Percentiles rank a stretch among this genome's conserved stretches.
Evolutionary conservation across 2,888 invertebrate genomes (phyloP).

Genomic region (Plagiodera versicolora): DNA sequence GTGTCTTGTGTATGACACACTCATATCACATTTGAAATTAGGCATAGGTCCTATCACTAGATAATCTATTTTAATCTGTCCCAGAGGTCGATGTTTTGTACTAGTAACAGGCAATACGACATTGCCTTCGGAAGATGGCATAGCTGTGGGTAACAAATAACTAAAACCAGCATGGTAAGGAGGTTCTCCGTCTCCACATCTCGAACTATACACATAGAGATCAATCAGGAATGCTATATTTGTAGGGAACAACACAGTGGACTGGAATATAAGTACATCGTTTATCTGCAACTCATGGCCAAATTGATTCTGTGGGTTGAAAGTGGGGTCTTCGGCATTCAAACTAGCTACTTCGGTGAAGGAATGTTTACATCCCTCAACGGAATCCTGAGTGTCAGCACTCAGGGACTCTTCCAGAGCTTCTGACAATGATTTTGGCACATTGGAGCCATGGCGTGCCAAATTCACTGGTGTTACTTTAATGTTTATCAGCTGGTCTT

Average conservation of each 20-base stretch:
- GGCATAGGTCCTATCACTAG: constrained; percentile 66
- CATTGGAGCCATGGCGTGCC: constrained; percentile 40
- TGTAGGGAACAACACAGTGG: constrained; percentile 72
- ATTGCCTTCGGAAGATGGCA: constrained; percentile 76
- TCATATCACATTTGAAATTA: constrained; percentile 70
- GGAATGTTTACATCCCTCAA: constrained; percentile 56
- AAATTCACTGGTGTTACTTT: constrained; percentile 60
- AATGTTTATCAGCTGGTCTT: constrained; percentile 67
- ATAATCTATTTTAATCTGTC: constrained; percentile 70
- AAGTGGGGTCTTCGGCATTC: constrained; percentile 65
- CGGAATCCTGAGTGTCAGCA: constrained; percentile 64
- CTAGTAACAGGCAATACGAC: constrained; percentile 86
- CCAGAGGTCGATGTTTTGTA: constrained; percentile 83
- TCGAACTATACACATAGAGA: constrained; percentile 75
- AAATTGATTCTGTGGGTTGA: constrained; percentile 78
- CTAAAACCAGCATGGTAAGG: constrained; percentile 88
- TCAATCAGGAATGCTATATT: constrained; percentile 83
- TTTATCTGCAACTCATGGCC: constrained; percentile 73
- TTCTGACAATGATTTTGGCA: constrained; percentile 48
- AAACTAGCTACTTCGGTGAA: constrained; percentile 69
- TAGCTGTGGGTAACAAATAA: constrained; percentile 82
- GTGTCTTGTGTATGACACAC: constrained; percentile 77
- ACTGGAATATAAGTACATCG: constrained; percentile 79
- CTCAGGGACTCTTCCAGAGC: constrained; percentile 66
- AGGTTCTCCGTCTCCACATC: constrained; percentile 64